A percentile compares a stretch with the other conserved stretches of the same genome.
phyloP scores from a whole-genome alignment of 37 sponge, comb jelly and placozoan species.

The Ephydatia muelleri region DNA sequence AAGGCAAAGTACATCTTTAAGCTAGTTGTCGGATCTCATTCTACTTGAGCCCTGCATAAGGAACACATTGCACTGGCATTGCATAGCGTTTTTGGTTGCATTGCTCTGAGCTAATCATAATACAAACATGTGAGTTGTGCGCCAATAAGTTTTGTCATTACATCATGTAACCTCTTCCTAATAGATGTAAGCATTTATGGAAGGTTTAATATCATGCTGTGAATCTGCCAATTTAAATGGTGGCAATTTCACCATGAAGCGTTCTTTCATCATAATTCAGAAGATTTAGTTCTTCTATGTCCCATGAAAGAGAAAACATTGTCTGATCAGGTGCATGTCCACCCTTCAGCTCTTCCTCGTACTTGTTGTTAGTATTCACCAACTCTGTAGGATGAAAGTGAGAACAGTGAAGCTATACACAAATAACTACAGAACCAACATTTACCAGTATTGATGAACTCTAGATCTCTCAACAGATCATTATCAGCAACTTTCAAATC shows the following conservation, averaged over 20 bases:
- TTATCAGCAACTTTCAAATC: neutral
- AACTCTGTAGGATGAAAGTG: neutral
- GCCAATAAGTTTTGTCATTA: conserved; percentile 2
- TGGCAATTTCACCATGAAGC: conserved; percentile 3
- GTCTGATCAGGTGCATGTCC: neutral
- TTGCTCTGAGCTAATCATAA: conserved; percentile 34
- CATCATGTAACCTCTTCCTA: neutral
- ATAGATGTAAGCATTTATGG: conserved; percentile 13
- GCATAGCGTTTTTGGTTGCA: conserved; percentile 49
- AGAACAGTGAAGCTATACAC: neutral
- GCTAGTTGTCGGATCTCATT: conserved; percentile 12
- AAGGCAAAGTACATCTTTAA: too few relatives aligned
- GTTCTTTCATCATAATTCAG: conserved; percentile 2
- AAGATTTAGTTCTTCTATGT: conserved; percentile 20
- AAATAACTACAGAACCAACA: neutral
- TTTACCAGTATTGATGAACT: conserved; percentile 19
- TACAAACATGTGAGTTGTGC: conserved; percentile 50
- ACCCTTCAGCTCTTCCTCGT: conserved; percentile 19
- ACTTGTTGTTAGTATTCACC: neutral
- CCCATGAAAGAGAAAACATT: conserved; percentile 36
- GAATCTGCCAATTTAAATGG: neutral
- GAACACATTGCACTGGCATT: conserved; percentile 49
- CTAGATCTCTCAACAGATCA: neutral
- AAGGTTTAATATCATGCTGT: neutral
- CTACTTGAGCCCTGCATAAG: conserved; percentile 32